Evolutionary conservation across 2,888 invertebrate genomes (phyloP), one percentile per base, ranked within the genome.

Genomic region (Peribatodes rhomboidaria): DNA sequence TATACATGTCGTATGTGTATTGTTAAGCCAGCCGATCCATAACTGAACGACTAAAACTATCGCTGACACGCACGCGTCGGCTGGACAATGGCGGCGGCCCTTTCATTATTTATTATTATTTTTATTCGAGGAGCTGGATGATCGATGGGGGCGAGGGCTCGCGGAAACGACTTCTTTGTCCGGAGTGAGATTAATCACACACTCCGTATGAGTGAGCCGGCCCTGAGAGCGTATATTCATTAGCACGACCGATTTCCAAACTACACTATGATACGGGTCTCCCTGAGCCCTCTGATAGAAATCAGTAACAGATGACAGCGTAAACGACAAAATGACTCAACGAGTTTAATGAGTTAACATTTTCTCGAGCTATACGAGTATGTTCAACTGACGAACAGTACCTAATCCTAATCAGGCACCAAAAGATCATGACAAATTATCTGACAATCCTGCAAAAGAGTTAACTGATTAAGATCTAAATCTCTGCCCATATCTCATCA

Each of bases 141-240:
- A 92, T 92, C 90, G 92, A 93, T 93, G 83, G 85, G 62, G 65
- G 73, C 72, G 80, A 86, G 88, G 88, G 87, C 82, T 83, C 83
- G 85, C 86, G 82, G 83, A 88, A 87, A 86, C 85, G 83, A 85
- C 81, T 85, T 87, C 89, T 91, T 93, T 92, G 92, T 93, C 89
- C 86, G 81, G 74, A 70, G 80, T 77, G 85, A 88, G 88, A 92
- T 91, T 91, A 90, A 92, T 92, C 89, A 89, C 83, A 90, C 83
- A 76, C 78, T 84, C 79, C 81, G 78, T 85, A 86, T 88, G 86
- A 87, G 87, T 83, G 81, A 84, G 83, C 74, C 75, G 71, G 81
- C 81, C 74, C 74, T 68, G 79, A 81, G 76, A 82, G 78, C 84
- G 86, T 85, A 87, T 89, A 91, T 91, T 90, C 86, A 90, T 89